Percentiles rank a stretch among this genome's conserved stretches.
Evolutionary conservation across 2,888 invertebrate species (phyloP).

Genomic region (Scotopteryx bipunctaria): DNA sequence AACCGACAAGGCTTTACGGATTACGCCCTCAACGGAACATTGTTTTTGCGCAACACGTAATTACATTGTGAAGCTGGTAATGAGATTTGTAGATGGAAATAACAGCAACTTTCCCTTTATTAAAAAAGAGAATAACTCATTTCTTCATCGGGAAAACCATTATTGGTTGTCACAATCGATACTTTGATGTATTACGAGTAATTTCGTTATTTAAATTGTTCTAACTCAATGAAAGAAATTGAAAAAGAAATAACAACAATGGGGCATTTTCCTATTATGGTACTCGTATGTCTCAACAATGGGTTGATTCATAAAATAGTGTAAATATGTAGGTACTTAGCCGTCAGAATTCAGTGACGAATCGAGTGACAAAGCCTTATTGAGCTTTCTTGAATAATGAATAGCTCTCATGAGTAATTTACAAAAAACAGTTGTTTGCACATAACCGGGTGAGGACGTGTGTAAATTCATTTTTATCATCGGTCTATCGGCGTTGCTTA

Average conservation of each 20-base stretch:
- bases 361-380: constrained; percentile 8
- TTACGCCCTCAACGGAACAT: constrained; percentile 40
- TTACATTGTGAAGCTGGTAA: constrained; percentile 49
- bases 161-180: constrained; percentile 29
- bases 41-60: constrained; percentile 47
- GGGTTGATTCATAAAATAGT: constrained; percentile 12
- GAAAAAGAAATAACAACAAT: constrained; percentile 15
- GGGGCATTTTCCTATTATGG: constrained; percentile 6
- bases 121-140: constrained; percentile 22
- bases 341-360: not conserved
- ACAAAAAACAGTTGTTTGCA: constrained; percentile 6
- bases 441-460: too few species aligned
- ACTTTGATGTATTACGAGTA: constrained; percentile 21
- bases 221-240: constrained; percentile 5
- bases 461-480: too few species aligned
- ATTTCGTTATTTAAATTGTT: constrained; percentile 19
- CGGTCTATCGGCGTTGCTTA: too few species aligned
- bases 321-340: not conserved
- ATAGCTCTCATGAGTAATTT: constrained; percentile 7
- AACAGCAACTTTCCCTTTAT: constrained; percentile 50
- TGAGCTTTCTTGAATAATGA: constrained; percentile 8
- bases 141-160: constrained; percentile 48
- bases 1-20: constrained; percentile 42
- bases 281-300: constrained; percentile 8
- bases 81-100: constrained; percentile 51